Percentiles rank a stretch among this genome's conserved stretches.
Conservation (phyloP, 1,140 invertebrate genomes). For the Sminthurides bifidus region DNA sequence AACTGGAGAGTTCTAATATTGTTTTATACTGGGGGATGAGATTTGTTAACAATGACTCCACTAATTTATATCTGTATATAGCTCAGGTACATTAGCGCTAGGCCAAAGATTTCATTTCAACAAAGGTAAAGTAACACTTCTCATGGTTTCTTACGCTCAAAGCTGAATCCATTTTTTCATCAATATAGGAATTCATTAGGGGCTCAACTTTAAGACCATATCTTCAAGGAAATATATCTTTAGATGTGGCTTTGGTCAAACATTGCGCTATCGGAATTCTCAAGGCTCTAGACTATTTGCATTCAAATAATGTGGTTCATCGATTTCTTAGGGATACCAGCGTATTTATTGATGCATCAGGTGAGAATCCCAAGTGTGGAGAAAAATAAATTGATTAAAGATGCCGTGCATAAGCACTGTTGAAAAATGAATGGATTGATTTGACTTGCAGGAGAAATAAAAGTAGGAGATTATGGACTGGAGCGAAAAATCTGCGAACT, state of each 20-base stretch:
- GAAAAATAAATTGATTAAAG: neutral
- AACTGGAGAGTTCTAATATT: conserved; percentile 56
- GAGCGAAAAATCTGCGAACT: conserved; percentile 50
- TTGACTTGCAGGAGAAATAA: conserved; percentile 39
- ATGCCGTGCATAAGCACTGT: neutral
- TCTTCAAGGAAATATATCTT: conserved; percentile 42
- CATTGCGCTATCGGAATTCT: conserved; percentile 52
- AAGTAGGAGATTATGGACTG: conserved; percentile 58
- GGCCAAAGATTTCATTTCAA: no score
- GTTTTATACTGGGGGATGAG: conserved; percentile 59
- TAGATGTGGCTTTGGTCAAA: conserved; percentile 48
- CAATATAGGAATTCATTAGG: conserved; percentile 48
- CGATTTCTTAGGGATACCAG: conserved; percentile 55
- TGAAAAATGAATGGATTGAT: conserved; percentile 8
- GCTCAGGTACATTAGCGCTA: conserved; percentile 42
- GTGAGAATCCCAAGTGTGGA: conserved; percentile 21
- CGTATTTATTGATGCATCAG: conserved; percentile 50
- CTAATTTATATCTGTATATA: conserved; percentile 43
- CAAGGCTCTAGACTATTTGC: conserved; percentile 54
- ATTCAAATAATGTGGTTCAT: conserved; percentile 64
- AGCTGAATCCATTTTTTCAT: conserved; percentile 3
- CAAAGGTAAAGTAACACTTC: neutral
- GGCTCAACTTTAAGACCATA: conserved; percentile 43
- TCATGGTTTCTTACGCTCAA: neutral
- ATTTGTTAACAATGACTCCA: conserved; percentile 44